phyloP scores from a whole-genome alignment of 2,888 invertebrate genomes.

The Azorinus chamasolen region DNA sequence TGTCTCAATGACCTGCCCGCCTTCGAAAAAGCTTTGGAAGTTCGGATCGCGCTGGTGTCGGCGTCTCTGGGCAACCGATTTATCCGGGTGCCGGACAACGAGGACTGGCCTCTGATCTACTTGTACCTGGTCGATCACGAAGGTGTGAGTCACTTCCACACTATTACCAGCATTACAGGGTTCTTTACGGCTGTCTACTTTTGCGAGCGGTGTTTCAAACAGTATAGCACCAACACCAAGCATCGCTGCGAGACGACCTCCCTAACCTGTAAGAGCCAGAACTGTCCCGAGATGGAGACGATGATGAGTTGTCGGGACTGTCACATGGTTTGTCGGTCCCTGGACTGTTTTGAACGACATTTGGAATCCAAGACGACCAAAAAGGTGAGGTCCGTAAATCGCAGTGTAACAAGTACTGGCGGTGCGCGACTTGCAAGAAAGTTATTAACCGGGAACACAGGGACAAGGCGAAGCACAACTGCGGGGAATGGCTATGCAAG shows the following conservation, averaged over 20 bases:
- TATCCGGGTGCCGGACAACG: not conserved
- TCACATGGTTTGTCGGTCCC: slow-evolving; percentile 14
- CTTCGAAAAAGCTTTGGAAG: slow-evolving; percentile 8
- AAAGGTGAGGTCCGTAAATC: not conserved
- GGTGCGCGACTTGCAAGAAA: slow-evolving; percentile 15
- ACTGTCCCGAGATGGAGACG: slow-evolving; percentile 4
- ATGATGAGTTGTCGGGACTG: slow-evolving; percentile 2
- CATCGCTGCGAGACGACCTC: slow-evolving; percentile 13
- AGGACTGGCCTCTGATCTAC: slow-evolving; percentile 9
- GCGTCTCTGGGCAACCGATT: slow-evolving; percentile 22
- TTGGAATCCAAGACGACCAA: too few relatives aligned
- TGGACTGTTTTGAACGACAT: slow-evolving; percentile 17
- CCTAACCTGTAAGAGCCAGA: slow-evolving; percentile 6
- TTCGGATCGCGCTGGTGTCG: slow-evolving; percentile 15
- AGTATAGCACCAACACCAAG: not conserved
- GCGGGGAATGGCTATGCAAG: slow-evolving; percentile 15
- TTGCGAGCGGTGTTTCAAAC: slow-evolving; percentile 4
- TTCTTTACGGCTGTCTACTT: slow-evolving; percentile 4
- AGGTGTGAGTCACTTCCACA: slow-evolving; percentile 25
- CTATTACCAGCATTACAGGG: slow-evolving; percentile 2
- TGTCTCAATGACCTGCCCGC: slow-evolving; percentile 3
- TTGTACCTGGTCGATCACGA: slow-evolving; percentile 15
- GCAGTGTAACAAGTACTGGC: slow-evolving; percentile 2
- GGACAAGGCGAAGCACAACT: not conserved
- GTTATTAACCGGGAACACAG: not conserved